Evolutionary conservation across 2,113 vertebrate genomes (phyloP).

Genomic region (Sakesphorus luctuosus): DNA sequence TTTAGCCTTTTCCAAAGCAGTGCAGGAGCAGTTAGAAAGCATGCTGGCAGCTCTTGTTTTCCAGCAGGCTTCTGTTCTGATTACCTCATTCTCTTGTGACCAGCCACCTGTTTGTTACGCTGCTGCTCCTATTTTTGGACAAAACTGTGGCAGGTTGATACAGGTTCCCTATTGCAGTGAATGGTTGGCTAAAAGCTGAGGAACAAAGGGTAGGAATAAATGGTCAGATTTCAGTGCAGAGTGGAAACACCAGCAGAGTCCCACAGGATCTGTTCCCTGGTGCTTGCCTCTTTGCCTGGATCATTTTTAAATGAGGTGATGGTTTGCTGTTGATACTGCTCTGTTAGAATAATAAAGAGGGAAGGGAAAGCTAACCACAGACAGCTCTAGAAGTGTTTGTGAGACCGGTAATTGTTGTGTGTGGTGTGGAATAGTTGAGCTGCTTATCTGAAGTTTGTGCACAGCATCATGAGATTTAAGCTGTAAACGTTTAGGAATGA

Average conservation of each 20-base stretch:
- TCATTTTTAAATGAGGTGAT: background rate
- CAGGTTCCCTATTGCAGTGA: background rate
- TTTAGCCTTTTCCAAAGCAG: background rate
- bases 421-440: background rate
- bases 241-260: background rate
- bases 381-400: background rate
- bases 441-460: background rate
- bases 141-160: background rate
- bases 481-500: background rate
- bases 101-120: conserved; percentile 11
- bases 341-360: background rate
- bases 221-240: background rate
- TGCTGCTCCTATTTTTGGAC: conserved; percentile 4
- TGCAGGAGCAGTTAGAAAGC: background rate
- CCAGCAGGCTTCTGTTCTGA: background rate
- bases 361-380: background rate
- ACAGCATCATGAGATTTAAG: background rate
- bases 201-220: background rate
- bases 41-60: background rate
- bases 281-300: background rate
- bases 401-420: background rate
- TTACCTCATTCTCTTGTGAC: conserved; percentile 10
- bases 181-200: background rate
- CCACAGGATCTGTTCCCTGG: background rate
- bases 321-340: background rate